Base-by-base conservation (phyloP, 2,113 vertebrate species). In the Protobothrops flavoviridis region DNA sequence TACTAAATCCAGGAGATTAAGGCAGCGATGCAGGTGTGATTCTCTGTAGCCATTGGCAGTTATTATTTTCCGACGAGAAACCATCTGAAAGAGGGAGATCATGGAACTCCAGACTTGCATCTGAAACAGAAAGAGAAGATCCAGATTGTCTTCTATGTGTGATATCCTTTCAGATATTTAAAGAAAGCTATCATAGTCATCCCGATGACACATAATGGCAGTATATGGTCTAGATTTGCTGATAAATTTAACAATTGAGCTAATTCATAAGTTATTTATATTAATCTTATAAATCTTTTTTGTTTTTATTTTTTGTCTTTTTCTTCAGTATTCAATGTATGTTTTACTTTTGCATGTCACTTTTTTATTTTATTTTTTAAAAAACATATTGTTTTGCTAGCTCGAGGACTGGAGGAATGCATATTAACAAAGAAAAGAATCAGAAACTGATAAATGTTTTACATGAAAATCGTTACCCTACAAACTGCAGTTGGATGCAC, bases 1-100 rank as follows among this genome's bases (percentile, higher is more conserved):
- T 24, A 98, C 91, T 39, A 99, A 97, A 93, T 99, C 99, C 94
- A 98, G 0, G 0, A 98, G 97, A 94, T 97, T 97, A 88, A 99
- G 97, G 96, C 98, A 99, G 94, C 98, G 97, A 87, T 93, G 86
- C 69, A 99, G 98, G 1, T 96, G 96, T 61, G 98, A 98, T 96
- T 96, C 88, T 95, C 97, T 97, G 0, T 95, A 96, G 3, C 97
- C 88, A 0, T 96, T 97, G 1, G 94, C 97, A 26, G 93, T 86
- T 55, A 98, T 69, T 17, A 85, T 97, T 94, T 99, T 99, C 88
- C 97, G 98, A 94, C 96, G 97, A 89, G 96, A 97, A 53, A 99
- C 93, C 74, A 95, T 97, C 88, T 53, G 87, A n/a, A 91, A 94
- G 86, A 98, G 95, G 7, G 96, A 97, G 50, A 93, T 94, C 0